Conservation (phyloP, 92 coral and sea anemone species). For the Scolanthus callimorphus region DNA sequence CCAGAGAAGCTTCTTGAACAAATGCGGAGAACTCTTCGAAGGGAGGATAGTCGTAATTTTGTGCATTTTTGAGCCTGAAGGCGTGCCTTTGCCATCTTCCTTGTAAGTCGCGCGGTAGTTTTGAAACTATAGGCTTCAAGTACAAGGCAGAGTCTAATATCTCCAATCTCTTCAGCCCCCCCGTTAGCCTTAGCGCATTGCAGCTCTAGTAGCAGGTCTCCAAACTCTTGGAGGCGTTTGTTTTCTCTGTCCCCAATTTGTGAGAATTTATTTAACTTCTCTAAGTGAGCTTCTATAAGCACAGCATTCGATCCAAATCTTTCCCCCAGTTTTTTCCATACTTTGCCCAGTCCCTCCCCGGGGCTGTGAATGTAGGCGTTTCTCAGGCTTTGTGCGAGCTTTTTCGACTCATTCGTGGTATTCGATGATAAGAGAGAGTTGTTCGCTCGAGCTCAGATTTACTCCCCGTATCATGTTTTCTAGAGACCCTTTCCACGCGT, state of each 20-base stretch:
- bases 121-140: conserved; percentile 20
- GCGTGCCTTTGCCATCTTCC: conserved; percentile 61
- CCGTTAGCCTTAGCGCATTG: conserved; percentile 53
- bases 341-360: too few relatives aligned
- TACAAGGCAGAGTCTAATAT: conserved; percentile 41
- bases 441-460: too few relatives aligned
- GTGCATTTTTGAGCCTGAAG: conserved; percentile 11
- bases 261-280: conserved; percentile 29
- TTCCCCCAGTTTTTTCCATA: too few relatives aligned
- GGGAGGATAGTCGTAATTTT: conserved; percentile 43
- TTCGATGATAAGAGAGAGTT: too few relatives aligned
- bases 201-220: conserved; percentile 41
- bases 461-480: too few relatives aligned
- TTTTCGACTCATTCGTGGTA: too few relatives aligned
- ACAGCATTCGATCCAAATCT: conserved; percentile 49
- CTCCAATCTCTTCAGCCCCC: conserved; percentile 43
- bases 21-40: conserved; percentile 40
- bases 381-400: conserved; percentile 40
- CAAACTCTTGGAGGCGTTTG: conserved; percentile 49
- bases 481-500: conserved; percentile 36
- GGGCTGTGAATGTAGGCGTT: too few relatives aligned
- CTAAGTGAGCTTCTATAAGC: conserved; percentile 44
- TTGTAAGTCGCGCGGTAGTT: conserved; percentile 45
- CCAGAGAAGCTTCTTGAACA: conserved; percentile 32
- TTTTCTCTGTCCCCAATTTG: too few relatives aligned